Base-by-base conservation (phyloP, 1,140 invertebrate species). In the Idris sp. region DNA sequence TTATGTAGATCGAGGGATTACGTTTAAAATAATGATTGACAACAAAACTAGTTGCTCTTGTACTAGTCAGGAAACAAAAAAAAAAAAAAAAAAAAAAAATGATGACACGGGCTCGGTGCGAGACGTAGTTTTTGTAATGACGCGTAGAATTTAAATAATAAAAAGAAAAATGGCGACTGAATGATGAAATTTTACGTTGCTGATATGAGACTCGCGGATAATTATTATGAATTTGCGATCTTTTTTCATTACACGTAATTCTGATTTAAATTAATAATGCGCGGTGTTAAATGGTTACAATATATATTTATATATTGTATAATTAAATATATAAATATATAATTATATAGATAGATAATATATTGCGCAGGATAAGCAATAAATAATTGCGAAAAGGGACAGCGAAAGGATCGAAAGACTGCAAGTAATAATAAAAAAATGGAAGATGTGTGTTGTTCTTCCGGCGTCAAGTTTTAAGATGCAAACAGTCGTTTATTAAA, bases 41-140 rank as follows among this genome's bases (percentile, higher is more conserved):
- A 65, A 56, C 28, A 5, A 7, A 56, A 41, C 48, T 69, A 59
- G 54, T 59, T 69, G 46, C 25, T 69, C 44, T 68, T 61, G 15
- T 71, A 71, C 56, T 61, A 71, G 67, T 71, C 67, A 71, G 31
- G 9, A 28, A n/a, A n/a, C n/a, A n/a, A n/a, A n/a, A n/a, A n/a
- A n/a, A n/a, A n/a, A n/a, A n/a, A n/a, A n/a, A n/a, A n/a, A n/a
- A n/a, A n/a, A n/a, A n/a, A n/a, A n/a, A n/a, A n/a, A n/a, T n/a
- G n/a, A n/a, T 26, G 36, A 31, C 15, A 48, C 43, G 33, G 53
- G 53, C 64, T 68, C 64, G 64, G 53, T 68, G 44, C 62, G 49
- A 56, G 51, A 56, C 62, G 51, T 48, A 54, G 41, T 22, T 46
- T 65, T 65, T 62, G 36, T 62, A 51, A 54, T 54, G 35, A 22